Evolutionary conservation across 1,140 invertebrate species (phyloP), one percentile per base, ranked within the genome.

Genomic region (Tetragnatha versicolor): DNA sequence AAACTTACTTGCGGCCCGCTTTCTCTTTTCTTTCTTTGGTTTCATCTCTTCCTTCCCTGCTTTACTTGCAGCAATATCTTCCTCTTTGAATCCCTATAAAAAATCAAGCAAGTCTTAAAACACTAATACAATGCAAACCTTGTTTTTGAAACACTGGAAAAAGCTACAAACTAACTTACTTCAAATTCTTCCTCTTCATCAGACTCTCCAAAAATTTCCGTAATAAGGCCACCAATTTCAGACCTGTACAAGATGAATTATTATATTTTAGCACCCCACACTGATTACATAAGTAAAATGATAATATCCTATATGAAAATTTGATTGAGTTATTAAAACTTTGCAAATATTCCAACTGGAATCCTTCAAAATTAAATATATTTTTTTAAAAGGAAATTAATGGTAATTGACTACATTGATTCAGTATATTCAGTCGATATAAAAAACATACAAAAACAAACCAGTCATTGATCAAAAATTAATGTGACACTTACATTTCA

Each of bases 111-210:
- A 25, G n/a, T n/a, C 42, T 65, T 29, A 3, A 3, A 9, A 66
- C n/a, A n/a, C n/a, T n/a, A 42, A 42, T 42, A 42, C 39, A 42
- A 42, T 42, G 3, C 12, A 31, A 60, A 12, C 55, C 1, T 20
- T 7, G 10, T 6, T 9, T 17, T 35, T 3, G 20, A 31, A 27
- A 3, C 10, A 27, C 9, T 27, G 2, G n/a, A 25, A 27, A 58
- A 31, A 58, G 31, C 27, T n/a, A n/a, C n/a, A n/a, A n/a, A n/a
- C n/a, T 55, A 3, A 80, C 61, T 81, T 70, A 85, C 86, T 78
- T 86, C 86, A 86, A 88, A 88, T 81, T 88, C 86, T 81, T 86
- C 87, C 68, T 88, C 86, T 82, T 87, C 87, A 82, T 87, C 86
- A 84, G 86, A 87, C 20, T 85, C 85, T 17, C 87, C 87, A 84